Evolutionary conservation across 1,140 invertebrate species (phyloP).

Genomic region (Rhagoletis pomonella): DNA sequence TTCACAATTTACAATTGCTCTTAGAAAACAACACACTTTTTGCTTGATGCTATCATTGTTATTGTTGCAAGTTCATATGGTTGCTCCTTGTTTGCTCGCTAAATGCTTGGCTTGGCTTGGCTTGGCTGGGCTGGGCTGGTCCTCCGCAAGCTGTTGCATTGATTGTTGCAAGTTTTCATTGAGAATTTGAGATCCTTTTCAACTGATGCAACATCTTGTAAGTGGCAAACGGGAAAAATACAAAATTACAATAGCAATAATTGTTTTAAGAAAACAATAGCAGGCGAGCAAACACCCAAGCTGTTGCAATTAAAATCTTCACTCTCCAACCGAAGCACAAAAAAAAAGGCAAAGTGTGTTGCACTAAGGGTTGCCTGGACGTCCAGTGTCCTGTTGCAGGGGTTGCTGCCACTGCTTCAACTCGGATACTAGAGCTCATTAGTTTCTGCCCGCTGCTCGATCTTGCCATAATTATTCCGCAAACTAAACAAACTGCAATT

Average conservation of each 20-base stretch:
- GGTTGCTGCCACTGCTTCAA: not conserved
- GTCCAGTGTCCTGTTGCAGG: not conserved
- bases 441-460: not conserved
- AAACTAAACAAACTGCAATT: constrained; percentile 27
- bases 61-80: constrained; percentile 12
- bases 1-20: constrained; percentile 18
- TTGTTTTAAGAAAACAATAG: not conserved
- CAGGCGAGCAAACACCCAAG: not conserved
- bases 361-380: not conserved
- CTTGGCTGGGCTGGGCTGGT: not conserved
- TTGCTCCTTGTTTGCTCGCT: constrained; percentile 13
- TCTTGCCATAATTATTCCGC: not conserved
- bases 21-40: not conserved
- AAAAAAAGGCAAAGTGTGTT: not conserved
- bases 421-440: not conserved
- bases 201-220: constrained; percentile 22
- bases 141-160: not conserved
- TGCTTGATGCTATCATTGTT: not conserved
- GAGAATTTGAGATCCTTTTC: not conserved
- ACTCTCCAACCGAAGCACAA: not conserved
- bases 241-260: not conserved
- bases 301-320: not conserved
- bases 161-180: constrained; percentile 15
- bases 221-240: not conserved
- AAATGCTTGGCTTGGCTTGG: not conserved